phyloP scores from a whole-genome alignment of 2,888 invertebrate genomes.

The Lamproptera curius region DNA sequence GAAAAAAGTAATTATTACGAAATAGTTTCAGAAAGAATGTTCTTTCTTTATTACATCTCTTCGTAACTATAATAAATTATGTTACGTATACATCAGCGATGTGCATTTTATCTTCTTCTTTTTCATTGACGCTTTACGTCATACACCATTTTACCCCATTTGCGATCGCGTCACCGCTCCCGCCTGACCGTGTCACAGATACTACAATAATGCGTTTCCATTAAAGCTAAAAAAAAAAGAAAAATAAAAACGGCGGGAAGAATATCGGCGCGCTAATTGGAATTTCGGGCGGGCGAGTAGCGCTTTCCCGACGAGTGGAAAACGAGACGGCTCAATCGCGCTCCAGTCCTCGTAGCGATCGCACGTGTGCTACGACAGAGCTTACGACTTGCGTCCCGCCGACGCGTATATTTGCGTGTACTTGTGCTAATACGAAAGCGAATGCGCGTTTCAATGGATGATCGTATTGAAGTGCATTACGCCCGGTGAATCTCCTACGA shows the following conservation, averaged over 20 bases:
- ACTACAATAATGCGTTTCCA: slow-evolving; percentile 41
- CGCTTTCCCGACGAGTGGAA: slow-evolving; percentile 57
- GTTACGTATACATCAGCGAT: too few relatives aligned
- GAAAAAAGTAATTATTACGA: neutral
- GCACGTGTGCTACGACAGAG: slow-evolving; percentile 39
- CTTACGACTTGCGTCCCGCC: slow-evolving; percentile 13
- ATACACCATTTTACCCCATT: slow-evolving; percentile 8
- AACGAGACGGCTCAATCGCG: slow-evolving; percentile 36
- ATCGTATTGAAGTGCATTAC: slow-evolving; percentile 16
- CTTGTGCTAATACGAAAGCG: slow-evolving; percentile 7
- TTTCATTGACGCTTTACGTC: slow-evolving; percentile 14
- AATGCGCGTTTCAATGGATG: slow-evolving; percentile 16
- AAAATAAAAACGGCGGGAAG: slow-evolving; percentile 26
- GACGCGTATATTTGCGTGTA: slow-evolving; percentile 1
- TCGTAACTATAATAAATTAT: neutral
- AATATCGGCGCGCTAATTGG: slow-evolving; percentile 34
- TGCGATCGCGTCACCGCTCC: slow-evolving; percentile 5
- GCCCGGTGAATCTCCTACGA: slow-evolving; percentile 44
- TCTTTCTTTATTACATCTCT: neutral
- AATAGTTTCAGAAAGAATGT: neutral
- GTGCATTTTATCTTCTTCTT: slow-evolving; percentile 4
- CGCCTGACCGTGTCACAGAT: slow-evolving; percentile 12
- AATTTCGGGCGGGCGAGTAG: slow-evolving; percentile 45
- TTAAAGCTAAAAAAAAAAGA: slow-evolving; percentile 30
- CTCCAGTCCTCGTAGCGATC: slow-evolving; percentile 40